Percentiles rank a stretch among this genome's conserved stretches.
phyloP scores from a whole-genome alignment of 2,888 invertebrate genomes.

The Nemapogon koenigi region DNA sequence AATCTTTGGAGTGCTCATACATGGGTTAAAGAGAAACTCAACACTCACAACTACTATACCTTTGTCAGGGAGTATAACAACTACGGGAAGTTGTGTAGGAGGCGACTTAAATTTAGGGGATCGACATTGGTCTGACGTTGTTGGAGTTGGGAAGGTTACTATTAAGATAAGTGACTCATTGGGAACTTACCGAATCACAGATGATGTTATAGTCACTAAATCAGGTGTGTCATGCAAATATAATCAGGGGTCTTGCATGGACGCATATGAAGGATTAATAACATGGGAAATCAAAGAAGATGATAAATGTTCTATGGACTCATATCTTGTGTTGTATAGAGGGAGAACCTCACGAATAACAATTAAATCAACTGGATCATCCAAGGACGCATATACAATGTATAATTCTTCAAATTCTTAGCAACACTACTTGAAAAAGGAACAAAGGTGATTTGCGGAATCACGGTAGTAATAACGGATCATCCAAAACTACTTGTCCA shows the following conservation, averaged over 20 bases:
- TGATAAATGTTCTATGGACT: not conserved
- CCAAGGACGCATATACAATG: not conserved
- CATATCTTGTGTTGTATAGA: not conserved
- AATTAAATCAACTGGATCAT: not conserved
- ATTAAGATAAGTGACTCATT: not conserved
- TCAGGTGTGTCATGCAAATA: not conserved
- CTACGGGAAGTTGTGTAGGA: no score
- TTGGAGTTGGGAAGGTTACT: constrained; percentile 1
- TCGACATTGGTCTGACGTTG: not conserved
- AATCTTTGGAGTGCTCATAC: no score
- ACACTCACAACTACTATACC: no score
- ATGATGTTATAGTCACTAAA: not conserved
- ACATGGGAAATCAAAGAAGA: not conserved
- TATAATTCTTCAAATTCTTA: not conserved
- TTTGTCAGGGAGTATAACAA: no score
- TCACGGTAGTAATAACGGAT: not conserved
- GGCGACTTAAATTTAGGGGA: no score
- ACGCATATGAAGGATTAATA: constrained; percentile 5
- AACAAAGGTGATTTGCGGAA: not conserved
- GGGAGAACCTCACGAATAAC: not conserved
- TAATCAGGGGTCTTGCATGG: constrained; percentile 3
- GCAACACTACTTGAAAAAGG: not conserved
- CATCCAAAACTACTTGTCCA: not conserved
- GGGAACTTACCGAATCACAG: not conserved
- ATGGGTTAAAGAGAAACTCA: no score